Conservation (phyloP, 2,888 invertebrate species). For the Heteromurus nitidus region DNA sequence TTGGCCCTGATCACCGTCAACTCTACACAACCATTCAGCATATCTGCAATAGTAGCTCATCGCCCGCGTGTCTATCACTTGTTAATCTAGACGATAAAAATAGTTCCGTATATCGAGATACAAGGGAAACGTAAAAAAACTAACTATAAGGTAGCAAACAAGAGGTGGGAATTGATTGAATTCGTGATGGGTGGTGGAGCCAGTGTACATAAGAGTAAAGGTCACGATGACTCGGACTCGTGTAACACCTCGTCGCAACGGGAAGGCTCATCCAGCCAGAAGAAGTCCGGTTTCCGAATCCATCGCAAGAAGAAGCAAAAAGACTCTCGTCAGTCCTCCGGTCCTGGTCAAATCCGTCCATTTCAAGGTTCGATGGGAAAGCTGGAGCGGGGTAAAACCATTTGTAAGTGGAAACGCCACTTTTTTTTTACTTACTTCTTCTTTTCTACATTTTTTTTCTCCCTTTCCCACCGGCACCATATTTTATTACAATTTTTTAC, state of each 20-base stretch:
- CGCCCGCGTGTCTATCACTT: not conserved
- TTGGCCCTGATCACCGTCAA: slow-evolving; percentile 18
- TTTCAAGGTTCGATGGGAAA: slow-evolving; percentile 71
- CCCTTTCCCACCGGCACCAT: not conserved
- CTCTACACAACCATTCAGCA: not conserved
- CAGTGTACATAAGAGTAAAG: slow-evolving; percentile 72
- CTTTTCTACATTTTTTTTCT: not conserved
- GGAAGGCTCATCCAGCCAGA: slow-evolving; percentile 66
- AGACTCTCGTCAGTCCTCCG: slow-evolving; percentile 58
- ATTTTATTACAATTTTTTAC: slow-evolving; percentile 1
- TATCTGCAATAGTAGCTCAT: not conserved
- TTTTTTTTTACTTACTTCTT: not conserved
- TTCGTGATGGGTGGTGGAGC: slow-evolving; percentile 73
- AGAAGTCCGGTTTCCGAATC: slow-evolving; percentile 71
- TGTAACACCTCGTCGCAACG: slow-evolving; percentile 66
- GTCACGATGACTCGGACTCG: slow-evolving; percentile 70
- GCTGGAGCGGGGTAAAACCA: slow-evolving; percentile 69
- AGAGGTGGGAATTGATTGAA: slow-evolving; percentile 48
- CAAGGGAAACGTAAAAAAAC: not conserved
- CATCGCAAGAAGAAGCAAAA: slow-evolving; percentile 71
- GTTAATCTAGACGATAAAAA: not conserved
- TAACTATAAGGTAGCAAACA: not conserved
- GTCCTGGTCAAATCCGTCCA: slow-evolving; percentile 55
- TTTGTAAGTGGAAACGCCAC: slow-evolving; percentile 51
- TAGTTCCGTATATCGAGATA: not conserved